Evolutionary conservation across 2,797 vertebrate species (phyloP).

Genomic region (Scleropages formosus): DNA sequence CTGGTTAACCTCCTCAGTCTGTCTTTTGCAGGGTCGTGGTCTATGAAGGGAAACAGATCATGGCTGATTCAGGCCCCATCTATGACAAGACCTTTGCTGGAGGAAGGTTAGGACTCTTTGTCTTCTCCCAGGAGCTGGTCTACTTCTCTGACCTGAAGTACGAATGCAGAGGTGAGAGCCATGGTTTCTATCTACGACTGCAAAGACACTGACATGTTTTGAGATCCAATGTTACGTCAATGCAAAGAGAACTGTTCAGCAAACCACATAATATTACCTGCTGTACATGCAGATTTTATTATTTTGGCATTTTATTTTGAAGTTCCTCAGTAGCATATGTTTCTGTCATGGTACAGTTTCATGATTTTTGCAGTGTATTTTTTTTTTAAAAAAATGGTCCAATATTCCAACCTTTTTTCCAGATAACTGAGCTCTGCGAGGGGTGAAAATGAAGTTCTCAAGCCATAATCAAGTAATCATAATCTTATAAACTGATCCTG

Average conservation of each 20-base stretch:
- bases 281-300: too few species aligned
- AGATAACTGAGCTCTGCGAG: constrained; percentile 75
- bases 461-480: too few species aligned
- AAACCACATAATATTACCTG: too few species aligned
- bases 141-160: constrained; percentile 96
- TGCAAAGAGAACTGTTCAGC: background rate
- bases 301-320: too few species aligned
- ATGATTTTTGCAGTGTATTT: constrained; percentile 33
- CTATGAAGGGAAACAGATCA: constrained; percentile 87
- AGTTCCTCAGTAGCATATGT: too few species aligned
- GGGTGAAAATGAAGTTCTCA: constrained; percentile 26
- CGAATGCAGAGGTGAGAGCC: constrained; percentile 88
- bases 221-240: background rate
- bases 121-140: constrained; percentile 96
- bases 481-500: background rate
- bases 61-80: constrained; percentile 90
- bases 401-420: constrained; percentile 34
- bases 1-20: background rate
- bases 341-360: constrained; percentile 13
- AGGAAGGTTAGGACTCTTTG: constrained; percentile 89
- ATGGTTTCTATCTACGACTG: background rate
- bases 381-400: too few species aligned
- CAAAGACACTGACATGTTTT: background rate
- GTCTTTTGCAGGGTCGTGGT: constrained; percentile 81
- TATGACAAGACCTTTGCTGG: constrained; percentile 91